These are phyloP conservation scores for Zoroaster sp. DNA, from an alignment of 53 echinoderm and acorn worm genomes.

Conservation along the genomic window DNA sequence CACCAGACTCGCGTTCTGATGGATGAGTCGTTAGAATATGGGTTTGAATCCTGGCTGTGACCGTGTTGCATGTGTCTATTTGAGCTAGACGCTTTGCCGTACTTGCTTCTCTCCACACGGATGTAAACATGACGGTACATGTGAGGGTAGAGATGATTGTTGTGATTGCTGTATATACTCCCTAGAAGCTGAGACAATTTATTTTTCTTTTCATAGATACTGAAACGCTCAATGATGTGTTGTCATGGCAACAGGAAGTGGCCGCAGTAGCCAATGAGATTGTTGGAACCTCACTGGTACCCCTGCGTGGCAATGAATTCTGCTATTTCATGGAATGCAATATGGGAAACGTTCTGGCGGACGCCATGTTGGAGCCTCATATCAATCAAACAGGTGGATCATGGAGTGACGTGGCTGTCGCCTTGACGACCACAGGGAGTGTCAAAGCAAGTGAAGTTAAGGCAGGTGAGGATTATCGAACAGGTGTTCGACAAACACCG, in stretches of 20 bases:
- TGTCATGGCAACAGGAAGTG: conserved; percentile 57
- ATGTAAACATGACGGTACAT: too few relatives aligned
- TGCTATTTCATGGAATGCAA: conserved; percentile 85
- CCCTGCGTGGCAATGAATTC: conserved; percentile 62
- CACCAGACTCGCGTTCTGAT: too few relatives aligned
- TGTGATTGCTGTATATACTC: too few relatives aligned
- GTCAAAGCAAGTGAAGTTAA: conserved; percentile 28
- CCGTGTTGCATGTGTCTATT: too few relatives aligned
- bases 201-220: conserved; percentile 69
- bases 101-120: too few relatives aligned
- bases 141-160: too few relatives aligned
- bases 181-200: too few relatives aligned
- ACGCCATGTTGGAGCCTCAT: conserved; percentile 69
- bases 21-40: too few relatives aligned
- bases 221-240: conserved; percentile 49
- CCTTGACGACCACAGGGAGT: conserved; percentile 81
- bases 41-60: too few relatives aligned
- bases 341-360: conserved; percentile 81
- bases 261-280: conserved; percentile 58
- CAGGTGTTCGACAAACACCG: background rate
- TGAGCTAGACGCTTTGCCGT: too few relatives aligned
- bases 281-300: conserved; percentile 67
- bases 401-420: conserved; percentile 75
- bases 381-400: conserved; percentile 12
- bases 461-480: background rate